A percentile compares a stretch with the other conserved stretches of the same genome.
These are phyloP conservation scores for Whitmania pigra DNA, from an alignment of 1,140 invertebrate species.

Conservation along the genomic window DNA sequence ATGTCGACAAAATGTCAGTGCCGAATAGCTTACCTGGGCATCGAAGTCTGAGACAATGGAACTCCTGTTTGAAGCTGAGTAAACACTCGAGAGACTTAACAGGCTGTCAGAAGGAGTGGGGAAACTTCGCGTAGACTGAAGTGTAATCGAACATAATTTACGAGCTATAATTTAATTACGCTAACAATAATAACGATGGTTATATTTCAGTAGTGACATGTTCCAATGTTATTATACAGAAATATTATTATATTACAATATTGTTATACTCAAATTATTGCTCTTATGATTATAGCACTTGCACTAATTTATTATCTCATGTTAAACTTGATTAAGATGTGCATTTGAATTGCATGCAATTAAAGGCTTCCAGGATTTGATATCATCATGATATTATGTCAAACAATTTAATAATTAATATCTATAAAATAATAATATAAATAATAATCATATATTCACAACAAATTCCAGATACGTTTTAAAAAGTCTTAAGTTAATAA, in stretches of 20 bases:
- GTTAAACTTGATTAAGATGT: background rate
- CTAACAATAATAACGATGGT: too few relatives aligned
- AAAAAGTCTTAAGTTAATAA: too few relatives aligned
- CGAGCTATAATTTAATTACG: background rate
- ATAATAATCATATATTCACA: too few relatives aligned
- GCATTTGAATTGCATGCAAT: background rate
- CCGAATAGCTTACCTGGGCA: background rate
- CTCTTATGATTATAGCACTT: background rate
- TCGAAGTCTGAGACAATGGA: background rate
- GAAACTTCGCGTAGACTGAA: background rate
- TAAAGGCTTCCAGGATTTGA: background rate
- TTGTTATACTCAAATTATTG: constrained; percentile 1
- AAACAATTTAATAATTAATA: background rate
- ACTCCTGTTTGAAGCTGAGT: background rate
- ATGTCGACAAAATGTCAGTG: background rate
- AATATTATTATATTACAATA: background rate
- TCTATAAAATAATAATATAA: too few relatives aligned
- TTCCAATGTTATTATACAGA: background rate
- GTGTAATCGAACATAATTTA: background rate
- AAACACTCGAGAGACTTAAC: constrained; percentile 5
- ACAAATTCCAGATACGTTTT: too few relatives aligned
- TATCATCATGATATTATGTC: background rate
- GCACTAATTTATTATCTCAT: background rate
- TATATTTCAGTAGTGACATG: background rate
- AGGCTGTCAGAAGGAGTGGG: constrained; percentile 1